Base-by-base conservation (phyloP, 2,113 vertebrate species). In the Neolamprologus longior region DNA sequence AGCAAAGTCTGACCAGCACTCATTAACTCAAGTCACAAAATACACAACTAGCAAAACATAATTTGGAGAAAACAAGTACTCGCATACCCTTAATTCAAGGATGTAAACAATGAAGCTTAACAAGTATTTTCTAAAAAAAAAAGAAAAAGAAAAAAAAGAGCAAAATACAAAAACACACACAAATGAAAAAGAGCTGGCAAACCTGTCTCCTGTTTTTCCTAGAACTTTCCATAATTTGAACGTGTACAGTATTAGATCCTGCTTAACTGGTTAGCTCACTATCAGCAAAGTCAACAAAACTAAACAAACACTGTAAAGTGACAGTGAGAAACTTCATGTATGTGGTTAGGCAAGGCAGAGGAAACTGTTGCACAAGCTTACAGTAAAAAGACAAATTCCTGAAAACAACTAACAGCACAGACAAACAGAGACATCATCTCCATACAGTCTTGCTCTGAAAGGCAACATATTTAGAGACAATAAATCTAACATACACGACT, bases 191-290 rank as follows among this genome's bases (percentile, higher is more conserved):
- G 73, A 78, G 45, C 45, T 78, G 35, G 63, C 55, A 80, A 88
- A 93, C 81, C 79, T 82, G 88, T 47, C 68, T 53, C 10, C 13
- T 88, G 84, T 54, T 86, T 91, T 87, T 86, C 55, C 24, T 6
- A 10, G 6, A 92, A 90, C 88, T 89, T 88, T 85, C 45, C 61
- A 85, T 89, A 90, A 86, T 86, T 91, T 85, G 89, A 57, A 85
- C 28, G 85, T 31, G 84, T 61, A 68, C 78, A 55, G 52, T 5
- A 28, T 35, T 3, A 87, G 40, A 90, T 91, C 91, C 91, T 86
- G 94, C 88, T 90, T 4, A 57, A 94, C 95, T 85, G 93, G 95
- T 95, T 94, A 84, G 81, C 86, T 84, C 76, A 88, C 92, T 79
- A 52, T 92, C 85, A 91, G 81, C 42, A 90, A 88, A 92, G 93